Conservation (phyloP, 1,140 invertebrate genomes). For the Spodoptera litura region DNA sequence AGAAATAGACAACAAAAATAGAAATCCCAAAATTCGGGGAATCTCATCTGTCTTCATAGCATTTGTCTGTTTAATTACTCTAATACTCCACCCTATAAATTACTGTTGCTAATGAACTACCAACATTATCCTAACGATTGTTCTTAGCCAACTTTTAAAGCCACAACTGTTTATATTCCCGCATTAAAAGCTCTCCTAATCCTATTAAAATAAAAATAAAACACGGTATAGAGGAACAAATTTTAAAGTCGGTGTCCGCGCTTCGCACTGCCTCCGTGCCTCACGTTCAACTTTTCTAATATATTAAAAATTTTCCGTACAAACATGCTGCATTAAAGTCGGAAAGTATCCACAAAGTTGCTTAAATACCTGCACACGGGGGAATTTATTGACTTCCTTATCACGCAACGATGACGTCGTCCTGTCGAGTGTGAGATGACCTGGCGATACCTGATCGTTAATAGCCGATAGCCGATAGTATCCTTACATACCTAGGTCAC, state of each 20-base stretch:
- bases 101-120: slow-evolving; percentile 55
- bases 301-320: slow-evolving; percentile 70
- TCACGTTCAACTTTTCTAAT: slow-evolving; percentile 66
- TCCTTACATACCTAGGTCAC: background rate
- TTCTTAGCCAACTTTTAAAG: slow-evolving; percentile 57
- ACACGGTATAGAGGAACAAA: slow-evolving; percentile 59
- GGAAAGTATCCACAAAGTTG: slow-evolving; percentile 58
- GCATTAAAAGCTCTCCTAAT: slow-evolving; percentile 60
- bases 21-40: background rate
- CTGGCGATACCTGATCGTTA: background rate
- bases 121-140: slow-evolving; percentile 60
- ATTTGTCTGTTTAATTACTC: slow-evolving; percentile 49
- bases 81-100: slow-evolving; percentile 41
- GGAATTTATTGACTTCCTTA: slow-evolving; percentile 53
- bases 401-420: background rate
- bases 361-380: slow-evolving; percentile 52
- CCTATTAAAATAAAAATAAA: slow-evolving; percentile 64
- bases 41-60: slow-evolving; percentile 36
- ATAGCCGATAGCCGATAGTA: background rate
- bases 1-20: background rate
- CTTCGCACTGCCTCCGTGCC: slow-evolving; percentile 40
- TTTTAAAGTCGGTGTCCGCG: slow-evolving; percentile 60
- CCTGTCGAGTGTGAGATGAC: background rate
- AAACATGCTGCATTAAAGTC: slow-evolving; percentile 65
- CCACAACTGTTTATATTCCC: slow-evolving; percentile 58